A percentile compares a stretch with the other conserved stretches of the same genome.
Conservation (phyloP, 1,140 invertebrate species). For the Lamellibrachia luymesi region DNA sequence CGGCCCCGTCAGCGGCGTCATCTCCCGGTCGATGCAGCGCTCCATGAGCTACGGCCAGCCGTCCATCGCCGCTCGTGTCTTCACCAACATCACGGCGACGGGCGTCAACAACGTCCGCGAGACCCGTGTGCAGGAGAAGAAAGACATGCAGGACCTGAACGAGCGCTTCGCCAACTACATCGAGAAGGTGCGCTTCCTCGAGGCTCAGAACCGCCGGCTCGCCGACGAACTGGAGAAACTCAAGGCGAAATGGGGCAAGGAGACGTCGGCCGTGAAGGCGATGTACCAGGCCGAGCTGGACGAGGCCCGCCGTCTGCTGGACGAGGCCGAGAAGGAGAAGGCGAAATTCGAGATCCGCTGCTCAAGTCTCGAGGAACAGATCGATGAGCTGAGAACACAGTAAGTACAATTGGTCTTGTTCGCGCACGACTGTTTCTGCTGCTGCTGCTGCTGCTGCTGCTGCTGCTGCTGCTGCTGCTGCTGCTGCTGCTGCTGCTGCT, state of each 20-base stretch:
- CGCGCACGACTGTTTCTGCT: background rate
- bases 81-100: constrained; percentile 42
- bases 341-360: constrained; percentile 29
- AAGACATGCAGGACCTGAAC: constrained; percentile 34
- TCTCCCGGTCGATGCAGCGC: background rate
- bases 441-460: constrained; percentile 14
- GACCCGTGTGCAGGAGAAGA: constrained; percentile 51
- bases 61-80: constrained; percentile 35
- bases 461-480: constrained; percentile 15
- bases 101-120: constrained; percentile 55
- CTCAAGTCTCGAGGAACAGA: constrained; percentile 38
- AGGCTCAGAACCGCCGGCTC: constrained; percentile 29
- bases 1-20: constrained; percentile 34
- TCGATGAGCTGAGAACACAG: constrained; percentile 37
- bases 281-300: constrained; percentile 32
- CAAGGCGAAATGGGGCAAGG: constrained; percentile 29
- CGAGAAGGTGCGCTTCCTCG: constrained; percentile 31
- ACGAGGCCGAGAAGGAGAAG: constrained; percentile 35
- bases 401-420: background rate
- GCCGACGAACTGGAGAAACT: constrained; percentile 32
- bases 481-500: background rate
- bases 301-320: constrained; percentile 38
- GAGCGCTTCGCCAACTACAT: constrained; percentile 34
- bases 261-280: constrained; percentile 28
- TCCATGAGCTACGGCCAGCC: constrained; percentile 30